Conservation (phyloP, 2,113 vertebrate genomes). For the Synchiropus splendidus region DNA sequence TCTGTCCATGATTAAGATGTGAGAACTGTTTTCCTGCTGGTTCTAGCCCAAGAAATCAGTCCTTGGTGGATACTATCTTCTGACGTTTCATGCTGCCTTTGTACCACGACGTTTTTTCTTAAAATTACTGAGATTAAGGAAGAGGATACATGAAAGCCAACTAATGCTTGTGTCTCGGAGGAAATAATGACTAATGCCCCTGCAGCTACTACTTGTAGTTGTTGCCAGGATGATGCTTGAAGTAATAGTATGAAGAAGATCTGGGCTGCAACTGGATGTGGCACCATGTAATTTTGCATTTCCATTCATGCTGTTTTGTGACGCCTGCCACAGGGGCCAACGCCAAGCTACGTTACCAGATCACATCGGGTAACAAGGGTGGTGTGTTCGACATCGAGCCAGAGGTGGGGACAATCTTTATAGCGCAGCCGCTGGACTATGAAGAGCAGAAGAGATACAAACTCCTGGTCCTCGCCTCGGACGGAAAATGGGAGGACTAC, state of each 20-base stretch:
- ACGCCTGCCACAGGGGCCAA: constrained; percentile 68
- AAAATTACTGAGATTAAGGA: constrained; percentile 56
- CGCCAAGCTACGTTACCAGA: constrained; percentile 80
- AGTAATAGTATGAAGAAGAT: no score
- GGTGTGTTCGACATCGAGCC: constrained; percentile 78
- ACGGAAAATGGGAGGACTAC: constrained; percentile 86
- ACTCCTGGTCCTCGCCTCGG: constrained; percentile 77
- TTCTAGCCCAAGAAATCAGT: constrained; percentile 9
- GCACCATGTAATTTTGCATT: constrained; percentile 5
- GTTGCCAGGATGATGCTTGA: constrained; percentile 3
- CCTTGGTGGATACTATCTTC: constrained; percentile 21
- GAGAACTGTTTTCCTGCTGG: no score
- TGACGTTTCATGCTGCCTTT: constrained; percentile 31
- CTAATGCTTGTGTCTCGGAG: constrained; percentile 28
- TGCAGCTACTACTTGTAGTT: constrained; percentile 17
- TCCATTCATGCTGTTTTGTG: constrained; percentile 12
- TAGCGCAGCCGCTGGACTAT: constrained; percentile 78
- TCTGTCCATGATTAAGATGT: no score
- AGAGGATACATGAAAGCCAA: constrained; percentile 43
- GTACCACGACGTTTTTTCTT: constrained; percentile 28
- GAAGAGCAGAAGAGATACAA: constrained; percentile 76
- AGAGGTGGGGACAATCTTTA: constrained; percentile 79
- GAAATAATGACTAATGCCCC: constrained; percentile 41
- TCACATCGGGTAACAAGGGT: constrained; percentile 77
- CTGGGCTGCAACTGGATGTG: no score